Evolutionary conservation across 2,113 vertebrate species (phyloP).

Genomic region (Gulo gulo): DNA sequence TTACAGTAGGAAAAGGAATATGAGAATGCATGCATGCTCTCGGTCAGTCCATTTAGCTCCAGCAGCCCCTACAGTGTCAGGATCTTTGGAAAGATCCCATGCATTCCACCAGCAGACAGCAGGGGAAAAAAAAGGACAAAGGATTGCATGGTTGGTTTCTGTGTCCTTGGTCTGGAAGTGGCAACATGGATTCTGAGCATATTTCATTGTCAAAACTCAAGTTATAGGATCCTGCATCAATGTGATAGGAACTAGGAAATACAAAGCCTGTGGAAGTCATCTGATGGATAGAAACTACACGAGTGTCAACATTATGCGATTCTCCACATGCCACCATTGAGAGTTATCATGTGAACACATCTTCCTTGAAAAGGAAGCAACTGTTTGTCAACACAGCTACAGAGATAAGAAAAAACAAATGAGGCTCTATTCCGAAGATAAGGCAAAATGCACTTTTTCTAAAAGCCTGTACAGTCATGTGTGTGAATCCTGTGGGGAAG

Average conservation of each 20-base stretch:
- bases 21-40: neutral
- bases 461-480: neutral
- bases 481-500: neutral
- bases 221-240: neutral
- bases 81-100: neutral
- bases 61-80: neutral
- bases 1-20: neutral
- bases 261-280: neutral
- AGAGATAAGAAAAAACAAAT: neutral
- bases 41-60: accelerated
- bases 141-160: neutral
- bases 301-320: neutral
- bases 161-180: neutral
- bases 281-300: neutral
- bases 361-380: neutral
- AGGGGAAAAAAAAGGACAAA: neutral
- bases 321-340: neutral
- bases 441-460: neutral
- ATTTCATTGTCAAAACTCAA: neutral
- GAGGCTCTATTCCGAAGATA: neutral
- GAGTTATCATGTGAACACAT: neutral
- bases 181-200: neutral
- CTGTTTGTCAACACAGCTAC: neutral
- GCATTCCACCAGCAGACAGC: no score
- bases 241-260: neutral